phyloP scores from a whole-genome alignment of 2,113 vertebrate genomes.

The Dinomys branickii region DNA sequence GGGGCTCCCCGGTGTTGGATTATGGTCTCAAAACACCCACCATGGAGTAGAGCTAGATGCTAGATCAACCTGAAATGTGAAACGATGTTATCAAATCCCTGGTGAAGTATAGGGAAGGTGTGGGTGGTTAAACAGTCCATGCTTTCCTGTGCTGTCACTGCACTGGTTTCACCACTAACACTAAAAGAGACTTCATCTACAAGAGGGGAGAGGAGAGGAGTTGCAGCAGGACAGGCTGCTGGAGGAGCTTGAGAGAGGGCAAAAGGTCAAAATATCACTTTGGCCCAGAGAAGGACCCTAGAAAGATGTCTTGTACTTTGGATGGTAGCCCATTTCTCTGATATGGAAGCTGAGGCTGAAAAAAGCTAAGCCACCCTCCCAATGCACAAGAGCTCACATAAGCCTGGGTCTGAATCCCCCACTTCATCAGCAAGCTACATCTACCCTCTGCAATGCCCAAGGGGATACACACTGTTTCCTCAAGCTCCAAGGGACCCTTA shows the following conservation, averaged over 20 bases:
- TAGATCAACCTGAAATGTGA: not conserved
- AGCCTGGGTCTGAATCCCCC: not conserved
- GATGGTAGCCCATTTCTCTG: not conserved
- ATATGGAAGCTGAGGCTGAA: not conserved
- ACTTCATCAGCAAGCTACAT: not conserved
- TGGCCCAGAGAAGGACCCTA: not conserved
- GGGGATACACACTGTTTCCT: not conserved
- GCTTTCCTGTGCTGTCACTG: not conserved
- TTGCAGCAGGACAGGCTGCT: fast-evolving
- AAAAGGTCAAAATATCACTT: not conserved
- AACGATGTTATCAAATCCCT: not conserved
- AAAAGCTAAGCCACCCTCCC: no score
- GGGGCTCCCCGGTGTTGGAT: fast-evolving
- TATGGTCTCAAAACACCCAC: fast-evolving
- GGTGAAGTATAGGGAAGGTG: fast-evolving
- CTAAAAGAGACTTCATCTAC: not conserved
- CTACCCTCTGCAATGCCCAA: not conserved
- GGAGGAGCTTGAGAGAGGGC: not conserved
- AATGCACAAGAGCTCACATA: no score
- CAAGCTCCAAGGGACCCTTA: not conserved
- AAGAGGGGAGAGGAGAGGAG: no score
- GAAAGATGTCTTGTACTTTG: fast-evolving
- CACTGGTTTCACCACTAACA: not conserved
- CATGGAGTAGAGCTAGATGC: fast-evolving
- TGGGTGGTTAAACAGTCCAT: fast-evolving